These are phyloP conservation scores for Tetranychus piercei DNA, from an alignment of 2,888 invertebrate species.

Conservation along the genomic window DNA sequence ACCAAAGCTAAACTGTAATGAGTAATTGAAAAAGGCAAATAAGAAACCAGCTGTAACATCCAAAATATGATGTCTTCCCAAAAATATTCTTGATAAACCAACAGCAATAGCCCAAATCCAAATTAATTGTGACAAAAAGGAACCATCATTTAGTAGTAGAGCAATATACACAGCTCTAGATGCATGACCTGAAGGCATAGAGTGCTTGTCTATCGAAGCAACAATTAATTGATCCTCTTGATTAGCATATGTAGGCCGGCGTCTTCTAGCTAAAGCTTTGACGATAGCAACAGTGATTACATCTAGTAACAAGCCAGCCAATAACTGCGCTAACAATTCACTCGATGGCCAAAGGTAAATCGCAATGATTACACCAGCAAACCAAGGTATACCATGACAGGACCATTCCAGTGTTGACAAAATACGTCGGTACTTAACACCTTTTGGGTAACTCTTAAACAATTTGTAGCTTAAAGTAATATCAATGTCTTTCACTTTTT, in stretches of 20 bases:
- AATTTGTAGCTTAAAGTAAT: slow-evolving; percentile 3
- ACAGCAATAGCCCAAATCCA: slow-evolving; percentile 56
- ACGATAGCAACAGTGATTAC: slow-evolving; percentile 52
- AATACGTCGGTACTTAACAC: slow-evolving; percentile 26
- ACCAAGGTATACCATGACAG: slow-evolving; percentile 74
- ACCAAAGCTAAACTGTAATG: slow-evolving; percentile 13
- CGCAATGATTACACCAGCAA: slow-evolving; percentile 31
- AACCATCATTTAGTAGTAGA: slow-evolving; percentile 42
- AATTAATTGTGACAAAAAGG: slow-evolving; percentile 44
- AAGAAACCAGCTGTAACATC: slow-evolving; percentile 55
- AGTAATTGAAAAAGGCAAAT: slow-evolving; percentile 41
- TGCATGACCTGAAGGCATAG: slow-evolving; percentile 87
- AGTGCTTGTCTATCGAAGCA: slow-evolving; percentile 62
- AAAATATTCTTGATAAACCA: slow-evolving; percentile 55
- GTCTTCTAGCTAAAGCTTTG: slow-evolving; percentile 57
- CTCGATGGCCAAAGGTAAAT: slow-evolving; percentile 9
- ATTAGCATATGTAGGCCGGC: slow-evolving; percentile 48
- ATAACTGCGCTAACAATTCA: slow-evolving; percentile 6
- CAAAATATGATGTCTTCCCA: slow-evolving; percentile 66
- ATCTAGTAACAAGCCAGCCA: slow-evolving; percentile 49
- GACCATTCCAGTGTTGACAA: slow-evolving; percentile 46
- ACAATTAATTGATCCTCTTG: slow-evolving; percentile 47
- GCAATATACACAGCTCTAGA: slow-evolving; percentile 60
- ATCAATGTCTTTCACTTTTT: slow-evolving; percentile 11
- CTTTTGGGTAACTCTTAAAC: slow-evolving; percentile 8